A percentile compares a stretch with the other conserved stretches of the same genome.
phyloP scores from a whole-genome alignment of 2,113 vertebrate genomes.

The Syngnathus scovelli region DNA sequence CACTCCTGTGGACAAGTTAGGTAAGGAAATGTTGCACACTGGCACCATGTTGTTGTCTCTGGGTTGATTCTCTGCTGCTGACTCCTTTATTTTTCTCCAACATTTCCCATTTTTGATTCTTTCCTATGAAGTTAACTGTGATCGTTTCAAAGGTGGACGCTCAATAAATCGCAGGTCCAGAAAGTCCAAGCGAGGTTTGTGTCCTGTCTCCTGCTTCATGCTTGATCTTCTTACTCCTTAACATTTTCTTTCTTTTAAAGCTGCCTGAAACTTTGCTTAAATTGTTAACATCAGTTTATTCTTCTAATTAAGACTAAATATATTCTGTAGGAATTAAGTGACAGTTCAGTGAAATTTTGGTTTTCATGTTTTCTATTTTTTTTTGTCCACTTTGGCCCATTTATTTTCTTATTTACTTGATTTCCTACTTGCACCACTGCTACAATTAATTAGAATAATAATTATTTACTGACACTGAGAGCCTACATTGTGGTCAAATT shows the following conservation, averaged over 20 bases:
- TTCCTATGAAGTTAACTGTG: constrained; percentile 75
- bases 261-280: neutral
- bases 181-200: constrained; percentile 84
- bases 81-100: neutral
- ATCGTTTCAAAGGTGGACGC: constrained; percentile 81
- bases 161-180: constrained; percentile 82
- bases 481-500: neutral
- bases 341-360: too few relatives aligned
- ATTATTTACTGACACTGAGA: neutral
- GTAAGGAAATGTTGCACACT: constrained; percentile 50
- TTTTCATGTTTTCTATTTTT: too few relatives aligned
- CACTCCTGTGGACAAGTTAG: constrained; percentile 91
- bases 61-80: neutral
- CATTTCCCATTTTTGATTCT: constrained; percentile 36
- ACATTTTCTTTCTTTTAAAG: constrained; percentile 12
- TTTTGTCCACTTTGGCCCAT: too few relatives aligned
- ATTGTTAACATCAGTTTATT: neutral
- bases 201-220: constrained; percentile 42
- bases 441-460: too few relatives aligned
- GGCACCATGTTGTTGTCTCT: neutral
- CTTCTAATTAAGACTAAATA: neutral
- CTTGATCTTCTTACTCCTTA: constrained; percentile 15
- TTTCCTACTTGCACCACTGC: neutral
- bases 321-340: too few relatives aligned
- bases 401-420: too few relatives aligned